Conservation (phyloP, 2,797 vertebrate species). For the Kryptopterus vitreolus region DNA sequence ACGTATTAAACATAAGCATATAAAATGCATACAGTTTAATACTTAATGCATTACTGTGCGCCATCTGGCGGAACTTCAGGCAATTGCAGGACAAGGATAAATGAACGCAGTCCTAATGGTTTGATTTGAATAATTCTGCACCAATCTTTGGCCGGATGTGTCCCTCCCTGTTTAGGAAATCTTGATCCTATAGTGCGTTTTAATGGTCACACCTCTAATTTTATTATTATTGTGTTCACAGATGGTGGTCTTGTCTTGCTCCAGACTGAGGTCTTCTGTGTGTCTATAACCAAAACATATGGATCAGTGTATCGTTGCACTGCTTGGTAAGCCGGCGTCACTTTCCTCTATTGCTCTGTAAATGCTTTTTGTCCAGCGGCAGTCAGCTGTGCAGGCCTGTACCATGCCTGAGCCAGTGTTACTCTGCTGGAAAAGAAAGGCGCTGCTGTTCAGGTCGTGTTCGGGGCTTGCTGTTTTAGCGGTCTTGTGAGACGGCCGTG, state of each 20-base stretch:
- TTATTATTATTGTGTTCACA: not conserved
- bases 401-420: slow-evolving; percentile 60
- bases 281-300: not conserved
- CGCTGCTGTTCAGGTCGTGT: slow-evolving; percentile 15
- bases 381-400: slow-evolving; percentile 58
- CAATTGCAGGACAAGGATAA: no score
- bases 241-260: not conserved
- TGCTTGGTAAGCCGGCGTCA: not conserved
- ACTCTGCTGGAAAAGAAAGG: slow-evolving; percentile 63
- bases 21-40: no score
- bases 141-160: no score
- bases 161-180: no score
- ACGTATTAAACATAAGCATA: no score
- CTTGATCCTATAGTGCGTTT: not conserved
- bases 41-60: no score
- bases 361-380: slow-evolving; percentile 42
- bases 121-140: no score
- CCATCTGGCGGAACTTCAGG: no score
- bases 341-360: not conserved
- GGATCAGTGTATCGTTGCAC: not conserved
- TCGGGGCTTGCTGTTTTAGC: slow-evolving; percentile 57
- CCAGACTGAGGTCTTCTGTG: not conserved
- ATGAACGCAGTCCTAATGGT: no score
- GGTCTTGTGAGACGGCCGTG: slow-evolving; percentile 36
- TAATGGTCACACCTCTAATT: not conserved